Evolutionary conservation across 1,140 invertebrate genomes (phyloP).

Genomic region (Bradysia coprophila): DNA sequence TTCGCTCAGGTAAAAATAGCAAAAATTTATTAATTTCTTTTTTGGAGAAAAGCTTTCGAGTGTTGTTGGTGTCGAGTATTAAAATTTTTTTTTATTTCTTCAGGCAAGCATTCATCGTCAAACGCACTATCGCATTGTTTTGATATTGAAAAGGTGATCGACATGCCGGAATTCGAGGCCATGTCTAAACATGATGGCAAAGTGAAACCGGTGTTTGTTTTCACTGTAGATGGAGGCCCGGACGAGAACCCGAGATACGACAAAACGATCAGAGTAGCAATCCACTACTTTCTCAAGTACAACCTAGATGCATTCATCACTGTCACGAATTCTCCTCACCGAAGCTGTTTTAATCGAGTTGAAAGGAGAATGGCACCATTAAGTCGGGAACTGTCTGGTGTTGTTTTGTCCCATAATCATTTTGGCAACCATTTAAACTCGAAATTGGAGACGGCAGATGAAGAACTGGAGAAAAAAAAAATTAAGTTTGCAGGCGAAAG

Average conservation of each 20-base stretch:
- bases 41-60: too few relatives aligned
- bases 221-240: conserved; percentile 21
- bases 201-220: too few relatives aligned
- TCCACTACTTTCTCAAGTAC: conserved; percentile 18
- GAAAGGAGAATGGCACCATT: conserved; percentile 22
- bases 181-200: too few relatives aligned
- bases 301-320: conserved; percentile 24
- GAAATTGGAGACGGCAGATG: conserved; percentile 15
- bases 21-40: too few relatives aligned
- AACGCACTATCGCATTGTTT: too few relatives aligned
- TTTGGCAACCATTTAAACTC: conserved; percentile 22
- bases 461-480: conserved; percentile 18
- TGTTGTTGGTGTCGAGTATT: too few relatives aligned
- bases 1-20: too few relatives aligned
- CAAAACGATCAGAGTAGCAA: conserved; percentile 16
- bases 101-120: too few relatives aligned
- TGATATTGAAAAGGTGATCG: too few relatives aligned
- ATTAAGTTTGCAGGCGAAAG: conserved; percentile 13
- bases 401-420: conserved; percentile 21
- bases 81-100: too few relatives aligned
- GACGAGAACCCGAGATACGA: conserved; percentile 25
- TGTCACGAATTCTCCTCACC: conserved; percentile 23
- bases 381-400: conserved; percentile 17
- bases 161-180: too few relatives aligned
- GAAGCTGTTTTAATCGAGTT: conserved; percentile 16